Percentiles rank a stretch among this genome's conserved stretches.
Evolutionary conservation across 2,113 vertebrate species (phyloP).

Genomic region (Epinephelus moara): DNA sequence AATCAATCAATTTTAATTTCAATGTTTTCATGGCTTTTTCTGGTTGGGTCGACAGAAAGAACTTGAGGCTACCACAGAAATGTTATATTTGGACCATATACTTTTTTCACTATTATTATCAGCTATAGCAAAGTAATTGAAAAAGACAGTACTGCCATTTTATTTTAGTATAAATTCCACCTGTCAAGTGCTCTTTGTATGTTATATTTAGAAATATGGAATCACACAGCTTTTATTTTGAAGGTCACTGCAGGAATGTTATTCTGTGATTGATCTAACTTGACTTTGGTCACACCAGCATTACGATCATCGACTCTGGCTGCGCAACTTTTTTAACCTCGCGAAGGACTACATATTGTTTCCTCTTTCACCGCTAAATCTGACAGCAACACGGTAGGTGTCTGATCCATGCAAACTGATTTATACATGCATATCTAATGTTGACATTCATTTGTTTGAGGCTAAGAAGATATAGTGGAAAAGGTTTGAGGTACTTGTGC

Average conservation of each 20-base stretch:
- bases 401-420: not conserved
- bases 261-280: not conserved
- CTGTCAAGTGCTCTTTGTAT: not conserved
- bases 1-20: too few species aligned
- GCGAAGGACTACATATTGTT: not conserved
- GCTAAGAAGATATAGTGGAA: not conserved
- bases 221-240: slow-evolving; percentile 60
- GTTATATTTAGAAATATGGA: not conserved
- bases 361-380: not conserved
- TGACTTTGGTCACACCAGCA: not conserved
- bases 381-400: slow-evolving; percentile 12
- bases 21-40: too few species aligned
- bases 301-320: not conserved
- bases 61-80: too few species aligned
- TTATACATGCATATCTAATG: not conserved
- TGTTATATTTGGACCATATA: too few species aligned
- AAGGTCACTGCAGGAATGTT: not conserved
- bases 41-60: too few species aligned
- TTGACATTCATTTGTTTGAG: not conserved
- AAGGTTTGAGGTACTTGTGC: not conserved
- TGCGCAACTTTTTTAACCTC: not conserved
- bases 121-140: too few species aligned
- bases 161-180: too few species aligned
- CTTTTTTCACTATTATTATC: too few species aligned
- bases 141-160: not conserved